phyloP scores from a whole-genome alignment of 2,797 vertebrate genomes.

The Adrianichthys oophorus region DNA sequence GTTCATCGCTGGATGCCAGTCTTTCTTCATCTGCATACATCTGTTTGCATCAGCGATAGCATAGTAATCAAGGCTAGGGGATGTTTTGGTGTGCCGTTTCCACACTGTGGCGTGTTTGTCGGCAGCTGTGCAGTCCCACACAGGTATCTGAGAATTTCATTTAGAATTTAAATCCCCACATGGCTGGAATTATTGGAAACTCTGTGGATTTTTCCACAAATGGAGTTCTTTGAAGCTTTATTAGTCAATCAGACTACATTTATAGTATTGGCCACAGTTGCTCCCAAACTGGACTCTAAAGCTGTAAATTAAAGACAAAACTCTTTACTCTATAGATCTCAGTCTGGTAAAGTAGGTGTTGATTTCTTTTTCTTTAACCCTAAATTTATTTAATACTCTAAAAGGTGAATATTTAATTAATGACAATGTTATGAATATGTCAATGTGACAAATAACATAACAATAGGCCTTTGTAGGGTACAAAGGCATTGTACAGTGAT shows the following conservation, averaged over 20 bases:
- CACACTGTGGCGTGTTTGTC: conserved; percentile 24
- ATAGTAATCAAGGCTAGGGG: conserved; percentile 32
- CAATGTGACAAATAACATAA: too few species aligned
- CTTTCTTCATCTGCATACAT: conserved; percentile 22
- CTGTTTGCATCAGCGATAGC: conserved; percentile 37
- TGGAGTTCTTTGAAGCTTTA: conserved; percentile 63
- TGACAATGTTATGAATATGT: too few species aligned
- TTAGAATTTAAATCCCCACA: conserved; percentile 57
- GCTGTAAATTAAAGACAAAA: conserved; percentile 1
- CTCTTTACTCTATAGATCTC: too few species aligned
- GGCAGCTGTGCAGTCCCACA: conserved; percentile 34
- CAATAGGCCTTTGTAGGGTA: too few species aligned
- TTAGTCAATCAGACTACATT: conserved; percentile 45
- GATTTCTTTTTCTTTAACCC: too few species aligned
- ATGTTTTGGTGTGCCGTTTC: conserved; percentile 10
- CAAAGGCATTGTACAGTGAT: too few species aligned
- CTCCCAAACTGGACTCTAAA: conserved; percentile 24
- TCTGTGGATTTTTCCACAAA: conserved; percentile 51
- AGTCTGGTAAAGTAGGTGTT: too few species aligned
- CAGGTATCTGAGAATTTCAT: conserved; percentile 25
- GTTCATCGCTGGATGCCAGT: conserved; percentile 41
- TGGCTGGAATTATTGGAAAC: conserved; percentile 53
- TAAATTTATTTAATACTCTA: too few species aligned
- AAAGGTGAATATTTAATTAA: too few species aligned
- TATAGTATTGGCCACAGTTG: conserved; percentile 30